A percentile compares a stretch with the other conserved stretches of the same genome.
These are phyloP conservation scores for Oxytorus armatus DNA, from an alignment of 2,888 invertebrate genomes.

Conservation along the genomic window DNA sequence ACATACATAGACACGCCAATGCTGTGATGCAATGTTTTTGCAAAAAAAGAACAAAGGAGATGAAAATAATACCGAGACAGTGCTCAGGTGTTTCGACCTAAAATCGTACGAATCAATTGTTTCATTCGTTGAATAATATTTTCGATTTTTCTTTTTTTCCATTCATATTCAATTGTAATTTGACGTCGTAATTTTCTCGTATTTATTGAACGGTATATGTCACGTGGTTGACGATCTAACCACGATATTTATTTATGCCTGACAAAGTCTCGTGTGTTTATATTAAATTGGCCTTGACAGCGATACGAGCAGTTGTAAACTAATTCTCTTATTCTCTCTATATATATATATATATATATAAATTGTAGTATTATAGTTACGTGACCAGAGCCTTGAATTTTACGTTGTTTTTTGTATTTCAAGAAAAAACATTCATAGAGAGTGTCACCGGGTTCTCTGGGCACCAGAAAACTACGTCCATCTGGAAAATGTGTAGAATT, in stretches of 20 bases:
- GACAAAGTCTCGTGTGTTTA: conserved; percentile 53
- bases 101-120: not conserved
- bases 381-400: conserved; percentile 45
- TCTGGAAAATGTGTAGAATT: too few relatives aligned
- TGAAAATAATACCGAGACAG: not conserved
- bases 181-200: not conserved
- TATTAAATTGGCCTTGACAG: conserved; percentile 68
- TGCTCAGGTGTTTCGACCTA: not conserved
- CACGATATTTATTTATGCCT: conserved; percentile 55
- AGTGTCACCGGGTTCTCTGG: not conserved
- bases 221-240: conserved; percentile 2
- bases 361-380: conserved; percentile 35
- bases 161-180: not conserved
- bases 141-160: not conserved
- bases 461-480: conserved; percentile 25
- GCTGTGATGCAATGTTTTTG: conserved; percentile 26
- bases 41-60: not conserved
- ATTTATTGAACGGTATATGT: not conserved
- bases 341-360: not conserved
- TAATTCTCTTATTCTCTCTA: conserved; percentile 23
- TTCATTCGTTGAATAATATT: not conserved
- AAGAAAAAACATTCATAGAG: not conserved
- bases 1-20: not conserved
- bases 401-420: conserved; percentile 48
- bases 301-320: conserved; percentile 56